Conservation (phyloP, 2,888 invertebrate species). For the Drosophila infuscata region DNA sequence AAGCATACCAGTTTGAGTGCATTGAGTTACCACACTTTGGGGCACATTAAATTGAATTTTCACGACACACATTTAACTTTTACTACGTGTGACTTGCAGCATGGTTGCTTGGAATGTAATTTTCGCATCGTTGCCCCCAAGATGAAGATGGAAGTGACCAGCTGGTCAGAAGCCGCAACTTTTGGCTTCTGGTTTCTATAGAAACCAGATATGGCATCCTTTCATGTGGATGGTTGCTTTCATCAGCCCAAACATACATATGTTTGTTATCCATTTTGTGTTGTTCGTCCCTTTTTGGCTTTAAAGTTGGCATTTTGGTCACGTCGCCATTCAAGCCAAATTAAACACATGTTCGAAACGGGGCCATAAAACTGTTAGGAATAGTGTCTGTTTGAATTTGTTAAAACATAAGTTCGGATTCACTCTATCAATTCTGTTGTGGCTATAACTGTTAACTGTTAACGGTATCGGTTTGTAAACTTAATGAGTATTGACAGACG, state of each 20-base stretch:
- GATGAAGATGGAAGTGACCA: constrained; percentile 20
- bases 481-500: constrained; percentile 42
- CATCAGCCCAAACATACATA: too few species aligned
- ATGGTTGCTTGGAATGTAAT: constrained; percentile 4
- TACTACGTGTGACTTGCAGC: not conserved
- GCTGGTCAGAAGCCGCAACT: not conserved
- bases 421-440: not conserved
- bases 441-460: not conserved
- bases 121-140: constrained; percentile 30
- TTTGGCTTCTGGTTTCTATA: not conserved
- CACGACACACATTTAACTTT: constrained; percentile 44
- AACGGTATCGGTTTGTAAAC: not conserved
- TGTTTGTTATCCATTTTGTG: not conserved
- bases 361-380: constrained; percentile 49
- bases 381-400: constrained; percentile 35
- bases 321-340: constrained; percentile 58
- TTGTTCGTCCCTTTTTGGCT: constrained; percentile 12
- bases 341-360: constrained; percentile 46
- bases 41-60: constrained; percentile 56
- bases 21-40: not conserved
- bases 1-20: constrained; percentile 22
- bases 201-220: not conserved
- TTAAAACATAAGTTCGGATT: not conserved
- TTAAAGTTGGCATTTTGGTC: constrained; percentile 46
- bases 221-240: not conserved